Conservation (phyloP, 2,113 vertebrate species). For the Lepisosteus oculatus region DNA sequence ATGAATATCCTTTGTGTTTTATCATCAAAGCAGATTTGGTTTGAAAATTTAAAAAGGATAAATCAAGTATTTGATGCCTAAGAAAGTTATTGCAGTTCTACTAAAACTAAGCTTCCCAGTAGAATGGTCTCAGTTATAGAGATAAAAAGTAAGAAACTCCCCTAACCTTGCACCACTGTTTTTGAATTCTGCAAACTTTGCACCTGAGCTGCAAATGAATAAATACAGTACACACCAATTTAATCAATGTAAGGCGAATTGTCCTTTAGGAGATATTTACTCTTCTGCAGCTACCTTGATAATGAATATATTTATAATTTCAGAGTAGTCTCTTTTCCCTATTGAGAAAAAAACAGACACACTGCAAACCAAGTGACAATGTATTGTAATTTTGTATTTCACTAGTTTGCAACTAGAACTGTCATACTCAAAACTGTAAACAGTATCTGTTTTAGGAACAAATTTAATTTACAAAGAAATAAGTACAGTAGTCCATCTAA, state of each 20-base stretch:
- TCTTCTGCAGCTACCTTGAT: too few relatives aligned
- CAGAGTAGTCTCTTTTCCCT: too few relatives aligned
- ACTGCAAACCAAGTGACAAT: too few relatives aligned
- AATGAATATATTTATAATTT: too few relatives aligned
- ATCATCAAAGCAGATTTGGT: constrained; percentile 73
- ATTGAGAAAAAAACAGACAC: too few relatives aligned
- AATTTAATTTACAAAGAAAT: too few relatives aligned
- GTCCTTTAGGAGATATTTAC: neutral
- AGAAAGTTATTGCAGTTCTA: constrained; percentile 70
- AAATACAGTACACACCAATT: neutral
- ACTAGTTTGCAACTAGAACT: too few relatives aligned
- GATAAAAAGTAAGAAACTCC: constrained; percentile 8
- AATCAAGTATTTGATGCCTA: constrained; percentile 77
- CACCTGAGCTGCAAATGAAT: neutral
- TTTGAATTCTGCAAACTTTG: neutral
- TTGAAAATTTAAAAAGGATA: constrained; percentile 69
- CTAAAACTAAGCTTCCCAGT: constrained; percentile 68
- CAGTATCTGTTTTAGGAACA: too few relatives aligned
- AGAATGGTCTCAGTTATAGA: constrained; percentile 46
- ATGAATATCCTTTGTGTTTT: constrained; percentile 72
- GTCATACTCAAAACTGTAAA: too few relatives aligned
- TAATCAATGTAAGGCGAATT: neutral
- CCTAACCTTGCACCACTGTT: constrained; percentile 30
- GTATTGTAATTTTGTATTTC: too few relatives aligned
- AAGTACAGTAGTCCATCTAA: too few relatives aligned